Conservation (phyloP, 2,113 vertebrate genomes). For the Leptosomus discolor region DNA sequence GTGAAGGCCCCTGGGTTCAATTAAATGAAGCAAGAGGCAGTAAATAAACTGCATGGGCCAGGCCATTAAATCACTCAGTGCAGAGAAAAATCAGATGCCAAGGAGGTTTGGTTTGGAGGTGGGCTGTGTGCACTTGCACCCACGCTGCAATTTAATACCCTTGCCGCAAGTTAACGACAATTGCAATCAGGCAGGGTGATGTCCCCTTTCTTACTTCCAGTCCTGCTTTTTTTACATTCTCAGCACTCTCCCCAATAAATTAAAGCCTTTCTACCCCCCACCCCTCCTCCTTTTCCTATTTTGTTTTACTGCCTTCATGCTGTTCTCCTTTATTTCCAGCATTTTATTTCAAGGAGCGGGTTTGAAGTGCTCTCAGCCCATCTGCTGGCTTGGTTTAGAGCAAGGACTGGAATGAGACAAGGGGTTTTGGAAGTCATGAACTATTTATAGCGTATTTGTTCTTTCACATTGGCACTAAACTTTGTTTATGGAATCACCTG, state of each 20-base stretch:
- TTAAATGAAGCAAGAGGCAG: slow-evolving; percentile 54
- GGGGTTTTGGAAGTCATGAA: slow-evolving; percentile 47
- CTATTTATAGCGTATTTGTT: slow-evolving; percentile 67
- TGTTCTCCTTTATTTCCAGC: slow-evolving; percentile 42
- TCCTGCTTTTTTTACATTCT: not conserved
- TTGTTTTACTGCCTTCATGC: slow-evolving; percentile 42
- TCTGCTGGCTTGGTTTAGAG: slow-evolving; percentile 53
- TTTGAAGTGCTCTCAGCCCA: slow-evolving; percentile 56
- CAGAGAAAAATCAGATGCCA: not conserved
- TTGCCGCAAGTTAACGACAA: not conserved
- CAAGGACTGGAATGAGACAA: slow-evolving; percentile 28
- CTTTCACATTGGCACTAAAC: slow-evolving; percentile 56
- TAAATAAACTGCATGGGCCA: slow-evolving; percentile 24
- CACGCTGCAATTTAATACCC: not conserved
- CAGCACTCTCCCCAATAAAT: not conserved
- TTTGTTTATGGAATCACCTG: slow-evolving; percentile 63
- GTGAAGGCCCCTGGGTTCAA: slow-evolving; percentile 30
- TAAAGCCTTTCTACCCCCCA: not conserved
- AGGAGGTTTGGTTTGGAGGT: not conserved
- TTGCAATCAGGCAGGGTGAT: not conserved
- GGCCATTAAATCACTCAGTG: slow-evolving; percentile 26
- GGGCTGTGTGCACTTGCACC: not conserved
- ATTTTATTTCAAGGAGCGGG: slow-evolving; percentile 40
- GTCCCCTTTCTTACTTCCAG: not conserved
- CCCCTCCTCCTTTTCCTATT: not conserved